Evolutionary conservation across 2,113 vertebrate genomes (phyloP).

Genomic region (Centropus unirufus): DNA sequence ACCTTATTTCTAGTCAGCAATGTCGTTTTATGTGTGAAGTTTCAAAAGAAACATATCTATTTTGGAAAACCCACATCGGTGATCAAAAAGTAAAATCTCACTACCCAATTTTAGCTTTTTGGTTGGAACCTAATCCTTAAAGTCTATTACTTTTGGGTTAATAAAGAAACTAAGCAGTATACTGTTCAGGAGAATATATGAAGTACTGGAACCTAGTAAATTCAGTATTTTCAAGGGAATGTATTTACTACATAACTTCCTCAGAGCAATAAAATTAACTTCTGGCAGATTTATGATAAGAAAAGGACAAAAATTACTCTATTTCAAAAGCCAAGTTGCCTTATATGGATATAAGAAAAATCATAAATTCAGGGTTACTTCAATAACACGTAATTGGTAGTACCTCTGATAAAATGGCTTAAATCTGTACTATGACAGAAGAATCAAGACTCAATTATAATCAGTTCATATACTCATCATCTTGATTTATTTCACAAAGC

Average conservation of each 20-base stretch:
- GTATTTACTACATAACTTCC: neutral
- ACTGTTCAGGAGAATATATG: neutral
- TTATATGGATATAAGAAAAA: neutral
- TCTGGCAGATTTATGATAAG: neutral
- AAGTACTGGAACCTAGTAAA: neutral
- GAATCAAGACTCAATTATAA: neutral
- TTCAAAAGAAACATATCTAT: neutral
- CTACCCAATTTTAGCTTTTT: neutral
- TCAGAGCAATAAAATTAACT: neutral
- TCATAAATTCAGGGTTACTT: neutral
- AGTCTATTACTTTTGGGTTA: neutral
- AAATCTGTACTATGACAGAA: neutral
- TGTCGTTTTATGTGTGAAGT: neutral
- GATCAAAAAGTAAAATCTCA: neutral
- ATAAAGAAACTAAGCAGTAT: neutral
- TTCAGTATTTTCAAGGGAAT: neutral
- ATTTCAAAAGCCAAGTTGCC: neutral
- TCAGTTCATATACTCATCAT: neutral
- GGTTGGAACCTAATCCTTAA: neutral
- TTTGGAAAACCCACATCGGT: neutral
- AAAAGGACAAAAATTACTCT: neutral
- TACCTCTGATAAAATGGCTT: neutral
- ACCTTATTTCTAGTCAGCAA: neutral
- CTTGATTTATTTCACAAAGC: neutral
- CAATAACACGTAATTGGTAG: neutral